Evolutionary conservation across 2,888 invertebrate genomes (phyloP).

Genomic region (Ypsolopha scabrella): DNA sequence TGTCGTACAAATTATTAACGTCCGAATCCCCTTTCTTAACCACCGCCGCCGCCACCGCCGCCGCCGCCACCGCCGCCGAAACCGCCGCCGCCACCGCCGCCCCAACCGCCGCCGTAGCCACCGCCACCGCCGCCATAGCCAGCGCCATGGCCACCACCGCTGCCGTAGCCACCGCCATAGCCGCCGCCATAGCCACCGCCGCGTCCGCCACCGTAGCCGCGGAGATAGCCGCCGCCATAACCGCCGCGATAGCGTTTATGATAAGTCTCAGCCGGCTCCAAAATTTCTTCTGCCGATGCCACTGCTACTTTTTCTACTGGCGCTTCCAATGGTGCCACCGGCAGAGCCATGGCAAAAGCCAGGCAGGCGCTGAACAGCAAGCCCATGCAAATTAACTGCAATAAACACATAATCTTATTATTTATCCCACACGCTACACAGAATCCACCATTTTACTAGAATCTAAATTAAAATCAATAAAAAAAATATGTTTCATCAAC

Average conservation of each 20-base stretch:
- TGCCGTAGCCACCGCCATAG: conserved; percentile 6
- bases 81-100: conserved; percentile 1
- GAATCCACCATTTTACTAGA: too few relatives aligned
- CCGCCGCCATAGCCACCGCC: conserved; percentile 6
- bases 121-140: conserved; percentile 12
- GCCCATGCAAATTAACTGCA: conserved; percentile 27
- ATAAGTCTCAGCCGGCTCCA: conserved; percentile 17
- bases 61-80: conserved; percentile 7
- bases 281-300: conserved; percentile 6
- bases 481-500: conserved; percentile 14
- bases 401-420: conserved; percentile 7
- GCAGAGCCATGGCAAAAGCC: conserved; percentile 21
- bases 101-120: neutral
- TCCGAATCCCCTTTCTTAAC: too few relatives aligned
- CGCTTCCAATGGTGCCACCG: conserved; percentile 8
- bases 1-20: too few relatives aligned
- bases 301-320: conserved; percentile 10
- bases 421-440: neutral
- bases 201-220: conserved; percentile 3
- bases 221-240: conserved; percentile 6
- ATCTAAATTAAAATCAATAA: too few relatives aligned
- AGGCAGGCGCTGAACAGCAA: conserved; percentile 31
- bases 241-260: conserved; percentile 7
- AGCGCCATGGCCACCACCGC: conserved; percentile 6
- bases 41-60: conserved; percentile 5